Evolutionary conservation across 2,888 invertebrate genomes (phyloP).

Genomic region (Polymixis lichenea): DNA sequence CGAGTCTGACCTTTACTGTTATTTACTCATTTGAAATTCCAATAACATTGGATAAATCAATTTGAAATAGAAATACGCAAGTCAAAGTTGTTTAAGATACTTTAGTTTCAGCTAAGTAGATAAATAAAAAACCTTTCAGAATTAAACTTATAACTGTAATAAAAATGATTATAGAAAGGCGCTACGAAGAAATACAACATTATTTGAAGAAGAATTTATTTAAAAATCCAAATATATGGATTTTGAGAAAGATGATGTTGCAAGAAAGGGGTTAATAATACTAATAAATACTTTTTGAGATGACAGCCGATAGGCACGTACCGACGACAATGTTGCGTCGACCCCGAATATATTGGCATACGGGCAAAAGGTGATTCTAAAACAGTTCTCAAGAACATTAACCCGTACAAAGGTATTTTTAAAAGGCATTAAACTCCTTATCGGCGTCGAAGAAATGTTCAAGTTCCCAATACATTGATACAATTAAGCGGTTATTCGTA

Average conservation of each 20-base stretch:
- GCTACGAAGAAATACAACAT: background rate
- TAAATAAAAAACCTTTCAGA: background rate
- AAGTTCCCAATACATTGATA: conserved; percentile 49
- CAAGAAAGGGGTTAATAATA: background rate
- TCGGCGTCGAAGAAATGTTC: conserved; percentile 29
- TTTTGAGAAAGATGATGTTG: background rate
- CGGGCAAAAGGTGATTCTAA: background rate
- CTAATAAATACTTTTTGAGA: background rate
- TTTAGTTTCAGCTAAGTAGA: conserved; percentile 4
- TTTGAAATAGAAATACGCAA: conserved; percentile 29
- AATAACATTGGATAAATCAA: conserved; percentile 42
- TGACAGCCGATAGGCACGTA: background rate
- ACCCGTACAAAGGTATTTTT: background rate
- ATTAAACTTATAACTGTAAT: background rate
- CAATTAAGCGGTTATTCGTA: conserved; percentile 54
- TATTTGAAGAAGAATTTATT: background rate
- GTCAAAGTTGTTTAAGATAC: conserved; percentile 12
- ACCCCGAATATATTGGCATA: background rate
- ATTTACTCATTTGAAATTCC: conserved; percentile 43
- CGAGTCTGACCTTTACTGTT: conserved; percentile 24
- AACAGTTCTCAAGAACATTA: conserved; percentile 3
- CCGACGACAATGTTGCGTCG: background rate
- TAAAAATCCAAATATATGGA: background rate
- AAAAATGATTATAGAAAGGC: background rate
- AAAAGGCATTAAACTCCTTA: conserved; percentile 16